Conservation (phyloP, 2,888 invertebrate genomes). For the Julus scandinavius region DNA sequence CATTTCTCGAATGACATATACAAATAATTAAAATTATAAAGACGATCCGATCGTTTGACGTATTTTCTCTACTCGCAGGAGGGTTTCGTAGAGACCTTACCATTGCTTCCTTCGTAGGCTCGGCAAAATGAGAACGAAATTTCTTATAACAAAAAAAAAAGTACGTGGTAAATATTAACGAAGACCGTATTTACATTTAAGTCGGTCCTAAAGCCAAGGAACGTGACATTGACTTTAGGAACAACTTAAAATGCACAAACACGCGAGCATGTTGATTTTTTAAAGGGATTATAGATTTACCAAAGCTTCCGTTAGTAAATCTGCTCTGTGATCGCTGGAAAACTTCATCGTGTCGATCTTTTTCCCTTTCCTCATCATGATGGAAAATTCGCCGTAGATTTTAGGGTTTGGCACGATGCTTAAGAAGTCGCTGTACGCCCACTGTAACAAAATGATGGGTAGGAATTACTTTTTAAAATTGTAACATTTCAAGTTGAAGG, state of each 20-base stretch:
- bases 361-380: constrained; percentile 87
- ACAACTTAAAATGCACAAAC: too few species aligned
- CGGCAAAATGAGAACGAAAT: constrained; percentile 65
- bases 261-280: neutral
- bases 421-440: constrained; percentile 69
- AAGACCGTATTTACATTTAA: too few species aligned
- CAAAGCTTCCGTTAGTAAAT: constrained; percentile 91
- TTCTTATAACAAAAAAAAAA: constrained; percentile 61
- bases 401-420: constrained; percentile 65
- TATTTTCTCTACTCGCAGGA: constrained; percentile 50
- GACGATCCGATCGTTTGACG: neutral
- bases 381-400: constrained; percentile 69
- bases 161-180: too few species aligned
- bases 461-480: too few species aligned
- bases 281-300: constrained; percentile 60
- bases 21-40: neutral
- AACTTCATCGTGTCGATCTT: constrained; percentile 95
- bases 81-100: constrained; percentile 60
- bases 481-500: too few species aligned
- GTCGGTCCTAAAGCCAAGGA: neutral
- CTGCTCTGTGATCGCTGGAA: constrained; percentile 92
- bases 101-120: constrained; percentile 60
- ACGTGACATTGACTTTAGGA: too few species aligned
- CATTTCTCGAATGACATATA: constrained; percentile 66
- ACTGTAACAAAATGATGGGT: constrained; percentile 65